Conservation (phyloP, 1,140 invertebrate species). For the Drosophila arizonae region DNA sequence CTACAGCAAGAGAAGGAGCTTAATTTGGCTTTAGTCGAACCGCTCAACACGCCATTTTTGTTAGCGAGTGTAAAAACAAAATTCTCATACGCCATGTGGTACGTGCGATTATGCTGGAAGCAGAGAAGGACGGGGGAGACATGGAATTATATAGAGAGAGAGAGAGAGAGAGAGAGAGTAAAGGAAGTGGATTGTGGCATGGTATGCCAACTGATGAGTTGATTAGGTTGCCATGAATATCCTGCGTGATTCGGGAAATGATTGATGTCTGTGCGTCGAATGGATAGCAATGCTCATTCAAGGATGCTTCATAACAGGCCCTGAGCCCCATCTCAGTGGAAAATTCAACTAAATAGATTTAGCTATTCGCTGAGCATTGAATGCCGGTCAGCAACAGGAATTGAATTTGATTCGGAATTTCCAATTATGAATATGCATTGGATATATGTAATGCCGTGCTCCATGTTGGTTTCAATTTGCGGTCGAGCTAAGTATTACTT, state of each 20-base stretch:
- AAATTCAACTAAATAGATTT: background rate
- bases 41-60: slow-evolving; percentile 16
- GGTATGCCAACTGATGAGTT: slow-evolving; percentile 23
- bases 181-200: slow-evolving; percentile 6
- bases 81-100: slow-evolving; percentile 43
- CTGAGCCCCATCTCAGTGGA: background rate
- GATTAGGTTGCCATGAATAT: slow-evolving; percentile 48
- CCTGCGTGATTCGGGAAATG: slow-evolving; percentile 25
- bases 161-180: background rate
- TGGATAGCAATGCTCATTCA: background rate
- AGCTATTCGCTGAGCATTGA: background rate
- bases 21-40: slow-evolving; percentile 47
- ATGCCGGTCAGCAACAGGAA: background rate
- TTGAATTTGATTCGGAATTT: background rate
- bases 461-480: too few relatives aligned
- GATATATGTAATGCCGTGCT: too few relatives aligned
- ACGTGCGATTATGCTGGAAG: slow-evolving; percentile 30
- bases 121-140: background rate
- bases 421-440: background rate
- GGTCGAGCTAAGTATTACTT: too few relatives aligned
- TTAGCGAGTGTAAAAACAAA: slow-evolving; percentile 40
- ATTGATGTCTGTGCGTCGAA: slow-evolving; percentile 32
- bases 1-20: slow-evolving; percentile 15
- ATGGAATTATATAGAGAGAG: background rate
- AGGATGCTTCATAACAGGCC: background rate